Conservation (phyloP, 2,113 vertebrate species). For the Gila orcuttii region DNA sequence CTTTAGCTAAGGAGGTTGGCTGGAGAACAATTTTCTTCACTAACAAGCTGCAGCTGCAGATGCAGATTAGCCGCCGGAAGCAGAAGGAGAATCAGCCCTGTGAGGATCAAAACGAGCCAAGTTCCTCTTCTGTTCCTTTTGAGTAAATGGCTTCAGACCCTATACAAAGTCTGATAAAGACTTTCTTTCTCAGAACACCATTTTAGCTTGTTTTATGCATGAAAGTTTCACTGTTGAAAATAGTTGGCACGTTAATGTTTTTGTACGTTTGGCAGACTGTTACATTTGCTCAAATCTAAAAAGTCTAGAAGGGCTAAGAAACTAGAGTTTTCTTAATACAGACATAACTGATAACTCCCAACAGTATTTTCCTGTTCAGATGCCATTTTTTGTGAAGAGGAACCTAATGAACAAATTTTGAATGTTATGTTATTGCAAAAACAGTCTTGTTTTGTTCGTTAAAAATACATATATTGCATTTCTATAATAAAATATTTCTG, state of each 20-base stretch:
- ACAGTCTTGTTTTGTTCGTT: not conserved
- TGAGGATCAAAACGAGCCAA: not conserved
- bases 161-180: not conserved
- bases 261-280: not conserved
- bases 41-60: slow-evolving; percentile 81
- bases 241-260: not conserved
- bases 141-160: not conserved
- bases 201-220: not conserved
- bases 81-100: slow-evolving; percentile 52
- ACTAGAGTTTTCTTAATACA: not conserved
- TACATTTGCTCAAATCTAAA: not conserved
- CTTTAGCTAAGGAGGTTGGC: slow-evolving; percentile 75
- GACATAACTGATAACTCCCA: not conserved
- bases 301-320: not conserved
- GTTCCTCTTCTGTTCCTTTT: not conserved
- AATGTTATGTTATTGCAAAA: not conserved
- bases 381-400: not conserved
- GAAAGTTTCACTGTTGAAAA: not conserved
- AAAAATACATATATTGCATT: not conserved
- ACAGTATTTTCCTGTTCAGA: not conserved
- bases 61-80: slow-evolving; percentile 72
- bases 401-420: not conserved
- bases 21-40: slow-evolving; percentile 84
- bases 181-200: not conserved
- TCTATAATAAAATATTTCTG: not conserved